Conservation (phyloP, 1,140 invertebrate species). For the Aphaenogaster ashmeadi region DNA sequence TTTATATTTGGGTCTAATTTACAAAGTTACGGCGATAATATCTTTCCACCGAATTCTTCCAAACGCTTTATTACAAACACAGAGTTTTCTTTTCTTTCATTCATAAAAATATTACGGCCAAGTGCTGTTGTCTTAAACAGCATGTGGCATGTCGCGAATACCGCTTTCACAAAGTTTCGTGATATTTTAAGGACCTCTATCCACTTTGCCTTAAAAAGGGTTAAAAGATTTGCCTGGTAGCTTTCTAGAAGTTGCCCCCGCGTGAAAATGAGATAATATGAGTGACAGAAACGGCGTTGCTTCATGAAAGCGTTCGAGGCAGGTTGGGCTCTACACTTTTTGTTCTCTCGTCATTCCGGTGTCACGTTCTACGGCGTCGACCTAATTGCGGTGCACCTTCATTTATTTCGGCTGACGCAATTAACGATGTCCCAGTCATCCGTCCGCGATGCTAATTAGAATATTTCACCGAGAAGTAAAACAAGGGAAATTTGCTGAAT, state of each 20-base stretch:
- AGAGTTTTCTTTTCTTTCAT: background rate
- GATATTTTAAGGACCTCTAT: conserved; percentile 20
- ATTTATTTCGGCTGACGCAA: conserved; percentile 31
- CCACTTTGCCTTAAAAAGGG: conserved; percentile 24
- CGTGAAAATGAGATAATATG: conserved; percentile 45
- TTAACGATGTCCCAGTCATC: conserved; percentile 14
- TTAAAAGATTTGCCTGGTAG: conserved; percentile 28
- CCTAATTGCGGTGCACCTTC: conserved; percentile 32
- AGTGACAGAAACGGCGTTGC: background rate
- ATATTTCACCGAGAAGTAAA: conserved; percentile 33
- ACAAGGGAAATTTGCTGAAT: conserved; percentile 22
- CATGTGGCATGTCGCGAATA: conserved; percentile 32
- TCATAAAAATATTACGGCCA: conserved; percentile 3
- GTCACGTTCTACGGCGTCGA: conserved; percentile 7
- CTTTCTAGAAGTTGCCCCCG: background rate
- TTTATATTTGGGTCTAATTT: conserved; percentile 9
- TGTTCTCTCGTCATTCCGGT: background rate
- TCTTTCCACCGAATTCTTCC: conserved; percentile 10
- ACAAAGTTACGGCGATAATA: background rate
- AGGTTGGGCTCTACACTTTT: background rate
- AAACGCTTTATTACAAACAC: background rate
- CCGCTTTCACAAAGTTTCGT: conserved; percentile 25
- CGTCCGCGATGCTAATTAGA: conserved; percentile 20
- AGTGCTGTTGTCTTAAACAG: conserved; percentile 19
- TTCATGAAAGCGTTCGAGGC: conserved; percentile 1